phyloP scores from a whole-genome alignment of 2,797 vertebrate genomes.

The Morelia viridis region DNA sequence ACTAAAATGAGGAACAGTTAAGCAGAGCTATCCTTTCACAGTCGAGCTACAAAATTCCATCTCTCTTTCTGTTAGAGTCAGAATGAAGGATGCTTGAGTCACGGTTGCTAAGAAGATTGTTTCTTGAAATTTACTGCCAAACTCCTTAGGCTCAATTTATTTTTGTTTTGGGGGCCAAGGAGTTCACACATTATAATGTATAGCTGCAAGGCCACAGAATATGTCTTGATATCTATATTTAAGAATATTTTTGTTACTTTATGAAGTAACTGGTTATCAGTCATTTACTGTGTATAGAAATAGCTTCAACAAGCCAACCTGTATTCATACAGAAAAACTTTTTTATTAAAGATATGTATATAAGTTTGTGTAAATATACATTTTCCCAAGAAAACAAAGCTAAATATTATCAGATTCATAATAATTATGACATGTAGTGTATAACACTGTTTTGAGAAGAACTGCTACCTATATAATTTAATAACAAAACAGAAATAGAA shows the following conservation, averaged over 20 bases:
- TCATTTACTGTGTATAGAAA: constrained; percentile 56
- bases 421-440: constrained; percentile 54
- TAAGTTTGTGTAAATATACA: constrained; percentile 43
- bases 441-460: constrained; percentile 71
- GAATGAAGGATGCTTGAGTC: not conserved
- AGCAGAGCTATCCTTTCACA: not conserved
- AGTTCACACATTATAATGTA: not conserved
- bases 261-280: constrained; percentile 28
- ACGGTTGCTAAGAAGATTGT: not conserved
- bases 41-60: not conserved
- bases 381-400: constrained; percentile 55
- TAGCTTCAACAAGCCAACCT: constrained; percentile 67
- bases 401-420: constrained; percentile 45
- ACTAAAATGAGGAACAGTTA: not conserved
- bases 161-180: not conserved
- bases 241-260: constrained; percentile 43
- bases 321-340: constrained; percentile 69
- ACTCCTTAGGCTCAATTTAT: not conserved
- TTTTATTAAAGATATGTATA: constrained; percentile 50
- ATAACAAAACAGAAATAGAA: constrained; percentile 62
- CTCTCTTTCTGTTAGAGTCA: not conserved
- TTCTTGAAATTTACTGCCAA: not conserved
- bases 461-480: constrained; percentile 55
- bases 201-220: not conserved
- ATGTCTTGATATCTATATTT: constrained; percentile 45